Evolutionary conservation across 1,140 invertebrate species (phyloP).

Genomic region (Melanaphis sacchari): DNA sequence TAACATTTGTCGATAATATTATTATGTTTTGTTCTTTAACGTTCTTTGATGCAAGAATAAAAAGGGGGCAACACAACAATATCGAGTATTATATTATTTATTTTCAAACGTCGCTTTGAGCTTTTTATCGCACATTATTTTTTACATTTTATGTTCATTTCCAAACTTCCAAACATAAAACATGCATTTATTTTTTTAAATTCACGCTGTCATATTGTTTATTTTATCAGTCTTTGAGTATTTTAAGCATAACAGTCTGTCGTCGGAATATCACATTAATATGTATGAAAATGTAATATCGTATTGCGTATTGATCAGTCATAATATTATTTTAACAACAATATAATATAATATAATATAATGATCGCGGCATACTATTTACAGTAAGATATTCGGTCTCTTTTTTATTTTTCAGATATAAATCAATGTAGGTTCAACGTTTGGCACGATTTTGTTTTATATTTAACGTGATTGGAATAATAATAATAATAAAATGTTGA

Average conservation of each 20-base stretch:
- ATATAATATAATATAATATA: not conserved
- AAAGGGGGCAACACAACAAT: not conserved
- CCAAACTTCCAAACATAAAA: not conserved
- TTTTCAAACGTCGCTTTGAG: not conserved
- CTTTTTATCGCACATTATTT: not conserved
- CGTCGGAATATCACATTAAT: not conserved
- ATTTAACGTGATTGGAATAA: not conserved
- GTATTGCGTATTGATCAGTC: not conserved
- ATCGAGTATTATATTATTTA: not conserved
- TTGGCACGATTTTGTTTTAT: no score
- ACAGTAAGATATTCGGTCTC: not conserved
- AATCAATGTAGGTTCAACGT: not conserved
- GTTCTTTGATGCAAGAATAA: not conserved
- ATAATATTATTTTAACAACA: not conserved
- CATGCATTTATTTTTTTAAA: not conserved
- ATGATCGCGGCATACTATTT: not conserved
- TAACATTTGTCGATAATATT: not conserved
- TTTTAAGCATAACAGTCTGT: not conserved
- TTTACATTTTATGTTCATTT: not conserved
- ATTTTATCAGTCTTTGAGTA: not conserved
- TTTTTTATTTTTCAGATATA: not conserved
- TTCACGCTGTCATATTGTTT: not conserved
- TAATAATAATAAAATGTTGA: not conserved
- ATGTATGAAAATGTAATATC: not conserved
- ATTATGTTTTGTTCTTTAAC: not conserved